These are phyloP conservation scores for Argyrosomus regius DNA, from an alignment of 2,797 vertebrate species.

Conservation along the genomic window DNA sequence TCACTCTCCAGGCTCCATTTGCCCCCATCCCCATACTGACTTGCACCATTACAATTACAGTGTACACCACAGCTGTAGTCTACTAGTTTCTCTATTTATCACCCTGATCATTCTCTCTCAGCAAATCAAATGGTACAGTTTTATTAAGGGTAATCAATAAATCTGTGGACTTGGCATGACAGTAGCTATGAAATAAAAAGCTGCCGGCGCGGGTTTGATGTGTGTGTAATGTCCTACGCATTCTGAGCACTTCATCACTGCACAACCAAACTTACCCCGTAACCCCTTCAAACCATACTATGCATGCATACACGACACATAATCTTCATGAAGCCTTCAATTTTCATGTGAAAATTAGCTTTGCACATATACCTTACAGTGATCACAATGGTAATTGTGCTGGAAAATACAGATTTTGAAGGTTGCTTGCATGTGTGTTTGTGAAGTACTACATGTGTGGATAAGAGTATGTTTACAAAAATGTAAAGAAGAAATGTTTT, in stretches of 20 bases:
- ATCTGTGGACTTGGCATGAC: conserved; percentile 48
- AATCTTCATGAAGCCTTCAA: conserved; percentile 13
- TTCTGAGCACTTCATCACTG: conserved; percentile 34
- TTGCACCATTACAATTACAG: conserved; percentile 48
- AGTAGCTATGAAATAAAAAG: conserved; percentile 45
- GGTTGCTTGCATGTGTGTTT: not conserved
- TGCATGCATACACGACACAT: not conserved
- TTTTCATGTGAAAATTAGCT: conserved; percentile 17
- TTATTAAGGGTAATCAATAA: conserved; percentile 67
- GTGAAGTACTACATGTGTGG: not conserved
- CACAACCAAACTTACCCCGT: conserved; percentile 6
- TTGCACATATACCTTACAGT: not conserved
- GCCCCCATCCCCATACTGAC: conserved; percentile 39
- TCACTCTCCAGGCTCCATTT: conserved; percentile 67
- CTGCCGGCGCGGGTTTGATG: conserved; percentile 19
- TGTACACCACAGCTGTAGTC: conserved; percentile 24
- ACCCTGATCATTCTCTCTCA: conserved; percentile 54
- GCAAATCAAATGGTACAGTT: conserved; percentile 70
- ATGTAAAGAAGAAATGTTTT: conserved; percentile 21
- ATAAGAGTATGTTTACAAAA: conserved; percentile 15
- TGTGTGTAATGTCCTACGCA: conserved; percentile 22
- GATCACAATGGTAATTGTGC: not conserved
- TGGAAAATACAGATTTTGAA: conserved; percentile 8
- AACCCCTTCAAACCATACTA: not conserved
- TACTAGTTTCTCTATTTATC: conserved; percentile 62